A percentile compares a stretch with the other conserved stretches of the same genome.
Conservation (phyloP, 1,140 invertebrate genomes). For the honey bee (Apis mellifera) region DNA sequence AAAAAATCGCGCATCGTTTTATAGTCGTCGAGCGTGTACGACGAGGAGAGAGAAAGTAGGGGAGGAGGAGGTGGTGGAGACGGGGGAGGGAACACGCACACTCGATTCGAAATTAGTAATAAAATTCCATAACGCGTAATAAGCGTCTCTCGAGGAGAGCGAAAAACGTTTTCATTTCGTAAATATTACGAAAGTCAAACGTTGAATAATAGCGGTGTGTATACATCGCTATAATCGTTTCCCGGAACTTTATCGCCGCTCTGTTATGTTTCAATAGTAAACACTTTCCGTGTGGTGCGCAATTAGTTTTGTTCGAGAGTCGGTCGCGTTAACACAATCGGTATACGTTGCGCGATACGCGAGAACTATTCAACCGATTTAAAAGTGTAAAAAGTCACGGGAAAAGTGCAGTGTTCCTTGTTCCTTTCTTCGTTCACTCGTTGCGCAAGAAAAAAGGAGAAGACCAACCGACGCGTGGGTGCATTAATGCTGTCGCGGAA, state of each 20-base stretch:
- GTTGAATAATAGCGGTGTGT: neutral
- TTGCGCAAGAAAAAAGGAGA: neutral
- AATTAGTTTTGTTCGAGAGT: constrained; percentile 14
- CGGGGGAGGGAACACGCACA: no score
- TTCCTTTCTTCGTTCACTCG: neutral
- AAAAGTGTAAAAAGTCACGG: neutral
- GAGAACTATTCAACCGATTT: constrained; percentile 13
- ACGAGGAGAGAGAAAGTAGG: no score
- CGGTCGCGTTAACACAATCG: neutral
- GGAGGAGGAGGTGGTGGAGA: no score
- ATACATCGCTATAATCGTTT: neutral
- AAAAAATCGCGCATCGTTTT: neutral
- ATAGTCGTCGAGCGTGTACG: neutral
- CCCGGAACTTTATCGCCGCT: neutral
- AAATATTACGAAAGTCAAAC: neutral
- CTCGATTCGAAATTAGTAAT: constrained; percentile 19
- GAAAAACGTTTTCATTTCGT: neutral
- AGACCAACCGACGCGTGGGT: neutral
- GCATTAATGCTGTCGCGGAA: constrained; percentile 11
- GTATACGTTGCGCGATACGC: neutral
- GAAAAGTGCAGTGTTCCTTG: no score
- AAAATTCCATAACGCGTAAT: neutral
- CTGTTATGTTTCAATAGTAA: constrained; percentile 1
- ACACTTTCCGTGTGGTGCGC: constrained; percentile 30
- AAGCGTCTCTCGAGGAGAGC: neutral